Conservation (phyloP, 1,140 invertebrate genomes). For the Drosophila melanogaster region DNA sequence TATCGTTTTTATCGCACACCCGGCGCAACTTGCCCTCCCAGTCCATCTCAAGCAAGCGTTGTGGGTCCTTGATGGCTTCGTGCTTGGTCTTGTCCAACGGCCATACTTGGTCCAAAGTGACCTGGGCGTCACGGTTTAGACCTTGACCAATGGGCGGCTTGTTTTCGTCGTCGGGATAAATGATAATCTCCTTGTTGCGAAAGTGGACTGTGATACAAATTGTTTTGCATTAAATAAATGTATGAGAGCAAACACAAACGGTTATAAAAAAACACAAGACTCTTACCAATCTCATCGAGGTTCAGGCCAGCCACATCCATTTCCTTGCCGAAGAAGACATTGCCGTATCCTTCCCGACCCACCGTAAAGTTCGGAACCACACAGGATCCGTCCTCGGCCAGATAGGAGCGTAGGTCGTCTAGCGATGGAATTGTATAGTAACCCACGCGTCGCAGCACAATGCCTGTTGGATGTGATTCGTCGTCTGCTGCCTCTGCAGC, state of each 20-base stretch:
- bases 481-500: conserved; percentile 64
- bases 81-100: conserved; percentile 94
- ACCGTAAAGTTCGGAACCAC: conserved; percentile 96
- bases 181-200: conserved; percentile 90
- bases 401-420: conserved; percentile 89
- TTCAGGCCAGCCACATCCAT: conserved; percentile 96
- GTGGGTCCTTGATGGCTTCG: conserved; percentile 92
- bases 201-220: conserved; percentile 87
- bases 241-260: not conserved
- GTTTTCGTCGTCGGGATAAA: conserved; percentile 89
- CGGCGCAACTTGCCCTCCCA: conserved; percentile 94
- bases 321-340: conserved; percentile 94
- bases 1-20: conserved; percentile 93
- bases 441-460: conserved; percentile 88
- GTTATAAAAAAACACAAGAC: not conserved
- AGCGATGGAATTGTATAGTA: conserved; percentile 95
- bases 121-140: conserved; percentile 95
- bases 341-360: conserved; percentile 95
- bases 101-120: conserved; percentile 97
- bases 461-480: conserved; percentile 87
- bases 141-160: conserved; percentile 93
- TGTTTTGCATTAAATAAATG: not conserved
- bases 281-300: conserved; percentile 91
- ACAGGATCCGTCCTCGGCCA: conserved; percentile 91
- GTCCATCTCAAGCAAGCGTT: conserved; percentile 91